Base-by-base conservation (phyloP, 2,797 vertebrate species). In the Dermochelys coriacea region DNA sequence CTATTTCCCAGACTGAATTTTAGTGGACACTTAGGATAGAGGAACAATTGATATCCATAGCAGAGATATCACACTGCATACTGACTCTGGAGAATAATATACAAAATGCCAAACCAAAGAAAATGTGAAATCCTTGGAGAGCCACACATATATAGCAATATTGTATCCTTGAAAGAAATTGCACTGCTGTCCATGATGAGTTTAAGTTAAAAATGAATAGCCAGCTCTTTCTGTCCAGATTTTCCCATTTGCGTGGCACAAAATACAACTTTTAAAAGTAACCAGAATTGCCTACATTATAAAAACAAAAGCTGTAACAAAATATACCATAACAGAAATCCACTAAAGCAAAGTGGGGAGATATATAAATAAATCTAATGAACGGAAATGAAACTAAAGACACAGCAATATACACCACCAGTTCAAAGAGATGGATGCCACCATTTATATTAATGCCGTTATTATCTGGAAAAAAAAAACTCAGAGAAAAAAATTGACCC, bases 51-150 rank as follows among this genome's bases (percentile, higher is more conserved):
- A 90, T 74, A 45, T 25, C 3, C n/a, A 50, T 0, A 1, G 51
- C 81, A 95, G 78, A 94, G 45, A 41, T 88, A 64, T 94, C 31
- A 59, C 25, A 77, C 47, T 90, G n/a, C 47, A 74, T 55, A n/a
- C 61, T 68, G 45, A 16, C 1, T 47, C 34, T 88, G 59, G 89
- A 82, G 86, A 90, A 9, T 21, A 75, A 51, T 45, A 71, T 7
- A 12, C 12, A 91, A 91, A 92, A 85, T 82, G 86, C 6, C 4
- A 77, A 84, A 88, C 64, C 34, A 87, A 25, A 88, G 51, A 96
- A 96, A 97, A 94, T 34, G 75, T 5, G 23, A 51, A 87, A 54
- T 87, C 29, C 5, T 95, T n/a, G 57, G 82, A 52, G 31, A 77
- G 29, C 4, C 18, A 12, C 0, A 1, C 14, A 85, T 91, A 68